Percentiles rank a stretch among this genome's conserved stretches.
Conservation (phyloP, 1,140 invertebrate genomes). For the Caerostris extrusa region DNA sequence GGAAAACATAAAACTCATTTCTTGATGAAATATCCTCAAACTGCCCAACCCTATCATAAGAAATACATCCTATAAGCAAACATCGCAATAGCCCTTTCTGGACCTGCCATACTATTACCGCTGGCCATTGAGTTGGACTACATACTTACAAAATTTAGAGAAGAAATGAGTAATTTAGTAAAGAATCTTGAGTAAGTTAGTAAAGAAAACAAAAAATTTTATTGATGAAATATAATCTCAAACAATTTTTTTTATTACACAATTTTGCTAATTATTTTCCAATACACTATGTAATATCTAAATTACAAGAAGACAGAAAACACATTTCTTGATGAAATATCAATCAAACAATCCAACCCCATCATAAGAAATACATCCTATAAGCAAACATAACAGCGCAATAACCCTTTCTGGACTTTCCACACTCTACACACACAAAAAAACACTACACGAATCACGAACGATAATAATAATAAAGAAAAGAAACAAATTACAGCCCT, state of each 20-base stretch:
- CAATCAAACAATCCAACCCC: background rate
- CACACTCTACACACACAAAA: background rate
- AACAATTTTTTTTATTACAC: too few relatives aligned
- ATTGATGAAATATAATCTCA: too few relatives aligned
- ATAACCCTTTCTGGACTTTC: background rate
- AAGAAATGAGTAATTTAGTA: too few relatives aligned
- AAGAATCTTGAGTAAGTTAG: too few relatives aligned
- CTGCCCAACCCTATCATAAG: background rate
- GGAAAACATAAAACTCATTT: background rate
- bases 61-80: conserved; percentile 22
- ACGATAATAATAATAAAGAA: background rate
- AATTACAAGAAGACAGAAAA: background rate
- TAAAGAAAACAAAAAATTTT: too few relatives aligned
- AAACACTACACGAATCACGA: background rate
- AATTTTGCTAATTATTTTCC: too few relatives aligned
- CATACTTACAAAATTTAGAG: too few relatives aligned
- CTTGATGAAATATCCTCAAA: background rate
- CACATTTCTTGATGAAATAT: background rate
- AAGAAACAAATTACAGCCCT: background rate
- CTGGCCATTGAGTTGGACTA: too few relatives aligned
- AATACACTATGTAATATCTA: too few relatives aligned
- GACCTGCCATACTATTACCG: background rate
- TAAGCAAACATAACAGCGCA: background rate
- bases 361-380: background rate
- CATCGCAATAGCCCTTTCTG: background rate